A percentile compares a stretch with the other conserved stretches of the same genome.
Conservation (phyloP, 1,140 invertebrate genomes). For the Cephus cinctus region DNA sequence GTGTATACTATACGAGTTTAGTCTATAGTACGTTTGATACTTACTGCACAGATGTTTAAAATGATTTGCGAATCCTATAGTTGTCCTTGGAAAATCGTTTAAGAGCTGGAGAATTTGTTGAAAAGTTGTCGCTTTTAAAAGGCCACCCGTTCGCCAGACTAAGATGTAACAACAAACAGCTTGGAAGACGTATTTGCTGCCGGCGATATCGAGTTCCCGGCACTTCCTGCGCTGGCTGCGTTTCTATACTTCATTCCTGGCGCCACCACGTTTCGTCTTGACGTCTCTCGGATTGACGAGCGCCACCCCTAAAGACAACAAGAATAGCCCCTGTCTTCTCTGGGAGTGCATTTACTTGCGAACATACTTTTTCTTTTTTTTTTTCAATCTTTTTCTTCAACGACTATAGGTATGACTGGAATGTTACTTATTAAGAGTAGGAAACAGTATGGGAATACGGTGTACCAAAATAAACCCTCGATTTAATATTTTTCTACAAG, state of each 20-base stretch:
- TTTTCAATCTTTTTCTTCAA: no score
- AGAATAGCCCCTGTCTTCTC: constrained; percentile 29
- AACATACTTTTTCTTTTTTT: constrained; percentile 18
- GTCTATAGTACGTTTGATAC: no score
- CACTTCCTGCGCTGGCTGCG: constrained; percentile 30
- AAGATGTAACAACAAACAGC: constrained; percentile 31
- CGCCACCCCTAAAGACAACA: constrained; percentile 28
- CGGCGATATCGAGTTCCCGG: constrained; percentile 23
- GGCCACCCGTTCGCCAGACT: constrained; percentile 28
- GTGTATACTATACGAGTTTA: no score
- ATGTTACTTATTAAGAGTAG: no score
- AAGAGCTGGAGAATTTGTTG: no score
- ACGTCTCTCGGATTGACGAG: constrained; percentile 36
- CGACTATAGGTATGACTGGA: no score
- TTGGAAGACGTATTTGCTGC: background rate
- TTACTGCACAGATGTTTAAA: no score
- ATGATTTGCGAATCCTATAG: no score
- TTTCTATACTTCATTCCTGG: constrained; percentile 19
- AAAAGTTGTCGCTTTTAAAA: constrained; percentile 36
- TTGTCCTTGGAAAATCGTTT: no score
- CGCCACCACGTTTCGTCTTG: constrained; percentile 35
- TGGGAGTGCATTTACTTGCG: constrained; percentile 35
- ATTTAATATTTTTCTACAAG: no score
- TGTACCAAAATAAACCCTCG: no score
- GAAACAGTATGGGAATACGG: no score